phyloP scores from a whole-genome alignment of 2,797 vertebrate genomes.

The Thaleichthys pacificus region DNA sequence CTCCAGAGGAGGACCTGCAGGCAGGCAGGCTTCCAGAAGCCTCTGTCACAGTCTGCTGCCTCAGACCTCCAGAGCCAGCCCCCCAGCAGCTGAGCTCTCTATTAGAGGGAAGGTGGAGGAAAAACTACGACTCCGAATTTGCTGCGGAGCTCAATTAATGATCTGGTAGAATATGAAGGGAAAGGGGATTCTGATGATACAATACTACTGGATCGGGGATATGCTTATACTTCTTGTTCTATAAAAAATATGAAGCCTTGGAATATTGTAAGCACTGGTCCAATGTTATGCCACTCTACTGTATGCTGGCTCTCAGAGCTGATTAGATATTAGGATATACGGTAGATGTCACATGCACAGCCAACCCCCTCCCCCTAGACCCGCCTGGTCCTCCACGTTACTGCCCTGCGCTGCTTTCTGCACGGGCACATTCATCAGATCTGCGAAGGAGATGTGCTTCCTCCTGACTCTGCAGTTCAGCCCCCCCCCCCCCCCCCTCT shows the following conservation, averaged over 20 bases:
- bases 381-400: too few species aligned
- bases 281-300: too few species aligned
- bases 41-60: constrained; percentile 20
- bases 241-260: background rate
- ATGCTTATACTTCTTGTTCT: background rate
- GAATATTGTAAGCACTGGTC: background rate
- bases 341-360: too few species aligned
- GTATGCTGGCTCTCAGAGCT: too few species aligned
- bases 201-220: background rate
- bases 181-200: background rate
- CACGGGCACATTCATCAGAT: too few species aligned
- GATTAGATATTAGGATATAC: too few species aligned
- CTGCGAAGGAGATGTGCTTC: constrained; percentile 19
- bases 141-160: background rate
- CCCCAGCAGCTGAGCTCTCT: constrained; percentile 1
- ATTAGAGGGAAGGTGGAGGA: background rate
- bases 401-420: too few species aligned
- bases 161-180: background rate
- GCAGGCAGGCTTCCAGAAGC: background rate
- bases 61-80: constrained; percentile 18
- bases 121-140: background rate
- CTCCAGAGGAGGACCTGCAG: background rate
- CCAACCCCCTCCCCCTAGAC: too few species aligned
- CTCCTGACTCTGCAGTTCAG: constrained; percentile 64
- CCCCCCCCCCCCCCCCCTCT: background rate